Evolutionary conservation across 2,888 invertebrate species (phyloP).

Genomic region (Heliconius erato): DNA sequence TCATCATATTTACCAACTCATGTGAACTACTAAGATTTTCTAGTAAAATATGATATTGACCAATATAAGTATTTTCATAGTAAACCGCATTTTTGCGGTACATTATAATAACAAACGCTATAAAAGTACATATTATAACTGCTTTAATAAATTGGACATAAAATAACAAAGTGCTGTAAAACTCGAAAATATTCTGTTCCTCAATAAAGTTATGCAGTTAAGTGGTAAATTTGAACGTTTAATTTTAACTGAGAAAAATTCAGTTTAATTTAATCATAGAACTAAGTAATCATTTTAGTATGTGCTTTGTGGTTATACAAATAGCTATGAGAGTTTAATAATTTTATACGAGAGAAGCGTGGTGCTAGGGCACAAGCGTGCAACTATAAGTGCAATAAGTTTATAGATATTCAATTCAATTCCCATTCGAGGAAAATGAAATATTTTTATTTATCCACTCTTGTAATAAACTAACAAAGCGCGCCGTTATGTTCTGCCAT

Average conservation of each 20-base stretch:
- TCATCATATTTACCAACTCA: background rate
- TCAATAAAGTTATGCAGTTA: constrained; percentile 13
- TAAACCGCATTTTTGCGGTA: background rate
- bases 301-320: background rate
- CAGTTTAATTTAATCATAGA: constrained; percentile 16
- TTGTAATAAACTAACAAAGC: too few species aligned
- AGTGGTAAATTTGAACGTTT: constrained; percentile 4
- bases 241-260: constrained; percentile 21
- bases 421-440: too few species aligned
- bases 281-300: background rate
- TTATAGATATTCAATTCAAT: too few species aligned
- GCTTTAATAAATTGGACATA: constrained; percentile 7
- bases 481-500: too few species aligned
- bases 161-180: constrained; percentile 23
- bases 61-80: background rate
- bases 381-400: rapidly evolving
- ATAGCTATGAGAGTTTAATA: background rate
- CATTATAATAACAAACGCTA: background rate
- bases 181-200: constrained; percentile 12
- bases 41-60: background rate
- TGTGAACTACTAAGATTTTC: background rate
- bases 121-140: background rate
- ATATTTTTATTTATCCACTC: too few species aligned
- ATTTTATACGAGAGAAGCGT: too few species aligned
- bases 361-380: too few species aligned